Evolutionary conservation across 2,113 vertebrate genomes (phyloP).

Genomic region (Indicator maculatus): DNA sequence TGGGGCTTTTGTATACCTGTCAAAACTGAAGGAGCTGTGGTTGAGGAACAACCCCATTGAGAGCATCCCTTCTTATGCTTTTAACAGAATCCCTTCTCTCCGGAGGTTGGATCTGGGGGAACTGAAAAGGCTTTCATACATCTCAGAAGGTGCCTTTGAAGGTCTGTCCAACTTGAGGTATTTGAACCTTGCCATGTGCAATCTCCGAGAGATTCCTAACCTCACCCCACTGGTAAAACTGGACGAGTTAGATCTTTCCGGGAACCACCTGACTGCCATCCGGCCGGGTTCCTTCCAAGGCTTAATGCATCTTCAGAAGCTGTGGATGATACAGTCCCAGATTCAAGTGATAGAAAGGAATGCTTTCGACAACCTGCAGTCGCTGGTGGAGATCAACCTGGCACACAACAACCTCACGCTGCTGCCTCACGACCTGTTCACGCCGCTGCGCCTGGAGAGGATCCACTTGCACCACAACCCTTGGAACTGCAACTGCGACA

Average conservation of each 20-base stretch:
- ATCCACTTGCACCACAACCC: conserved; percentile 98
- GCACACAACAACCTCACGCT: conserved; percentile 98
- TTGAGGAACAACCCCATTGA: conserved; percentile 97
- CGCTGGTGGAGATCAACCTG: conserved; percentile 96
- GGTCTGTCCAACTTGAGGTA: conserved; percentile 98
- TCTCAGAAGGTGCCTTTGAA: conserved; percentile 99
- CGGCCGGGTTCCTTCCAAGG: conserved; percentile 97
- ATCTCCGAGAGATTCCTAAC: conserved; percentile 98
- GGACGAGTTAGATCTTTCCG: conserved; percentile 98
- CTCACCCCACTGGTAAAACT: conserved; percentile 94
- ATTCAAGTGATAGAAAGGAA: conserved; percentile 98
- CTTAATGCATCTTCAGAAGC: conserved; percentile 96
- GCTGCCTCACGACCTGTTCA: conserved; percentile 98
- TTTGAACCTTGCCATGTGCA: conserved; percentile 99
- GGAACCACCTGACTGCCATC: conserved; percentile 93
- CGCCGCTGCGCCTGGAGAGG: conserved; percentile 94
- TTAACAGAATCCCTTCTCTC: conserved; percentile 96
- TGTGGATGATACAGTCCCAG: conserved; percentile 99
- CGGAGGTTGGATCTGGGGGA: conserved; percentile 95
- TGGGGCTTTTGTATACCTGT: conserved; percentile 98
- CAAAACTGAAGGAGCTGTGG: conserved; percentile 99
- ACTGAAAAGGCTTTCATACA: conserved; percentile 95
- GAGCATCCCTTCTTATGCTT: conserved; percentile 98
- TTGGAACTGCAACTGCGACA: conserved; percentile 99
- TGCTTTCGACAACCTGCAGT: conserved; percentile 98